Evolutionary conservation across 2,797 vertebrate genomes (phyloP).

Genomic region (Bradypodion ventrale): DNA sequence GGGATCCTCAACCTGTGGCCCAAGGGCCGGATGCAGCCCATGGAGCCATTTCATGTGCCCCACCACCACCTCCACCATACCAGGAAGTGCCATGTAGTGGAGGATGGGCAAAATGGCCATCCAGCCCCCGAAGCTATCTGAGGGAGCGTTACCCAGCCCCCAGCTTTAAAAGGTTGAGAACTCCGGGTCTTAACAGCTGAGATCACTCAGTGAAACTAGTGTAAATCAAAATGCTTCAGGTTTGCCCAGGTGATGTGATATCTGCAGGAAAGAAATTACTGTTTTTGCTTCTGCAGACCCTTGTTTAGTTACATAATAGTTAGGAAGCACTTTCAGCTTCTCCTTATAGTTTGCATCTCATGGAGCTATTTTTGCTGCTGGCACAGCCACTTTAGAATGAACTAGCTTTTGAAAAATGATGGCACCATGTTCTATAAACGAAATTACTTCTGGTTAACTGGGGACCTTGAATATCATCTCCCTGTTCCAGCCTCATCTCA

Average conservation of each 20-base stretch:
- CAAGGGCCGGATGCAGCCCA: too few species aligned
- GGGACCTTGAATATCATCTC: background rate
- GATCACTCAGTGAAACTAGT: background rate
- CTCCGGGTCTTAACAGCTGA: background rate
- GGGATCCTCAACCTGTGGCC: too few species aligned
- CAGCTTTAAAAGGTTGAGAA: too few species aligned
- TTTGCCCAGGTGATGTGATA: background rate
- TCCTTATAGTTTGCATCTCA: fast-evolving
- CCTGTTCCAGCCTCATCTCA: background rate
- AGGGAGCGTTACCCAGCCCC: too few species aligned
- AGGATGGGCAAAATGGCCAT: too few species aligned
- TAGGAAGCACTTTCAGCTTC: fast-evolving
- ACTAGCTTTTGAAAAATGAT: background rate
- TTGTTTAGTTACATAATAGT: fast-evolving
- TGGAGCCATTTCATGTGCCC: too few species aligned
- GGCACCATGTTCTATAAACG: background rate
- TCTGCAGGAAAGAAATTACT: background rate
- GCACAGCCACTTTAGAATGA: background rate
- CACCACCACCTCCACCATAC: too few species aligned
- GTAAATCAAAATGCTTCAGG: background rate
- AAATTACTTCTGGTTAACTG: conserved; percentile 24
- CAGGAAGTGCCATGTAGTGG: too few species aligned
- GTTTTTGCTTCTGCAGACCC: background rate
- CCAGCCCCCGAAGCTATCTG: too few species aligned
- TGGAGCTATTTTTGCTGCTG: background rate